Conservation (phyloP, 2,113 vertebrate genomes). For the Himantopus leucocephalus region DNA sequence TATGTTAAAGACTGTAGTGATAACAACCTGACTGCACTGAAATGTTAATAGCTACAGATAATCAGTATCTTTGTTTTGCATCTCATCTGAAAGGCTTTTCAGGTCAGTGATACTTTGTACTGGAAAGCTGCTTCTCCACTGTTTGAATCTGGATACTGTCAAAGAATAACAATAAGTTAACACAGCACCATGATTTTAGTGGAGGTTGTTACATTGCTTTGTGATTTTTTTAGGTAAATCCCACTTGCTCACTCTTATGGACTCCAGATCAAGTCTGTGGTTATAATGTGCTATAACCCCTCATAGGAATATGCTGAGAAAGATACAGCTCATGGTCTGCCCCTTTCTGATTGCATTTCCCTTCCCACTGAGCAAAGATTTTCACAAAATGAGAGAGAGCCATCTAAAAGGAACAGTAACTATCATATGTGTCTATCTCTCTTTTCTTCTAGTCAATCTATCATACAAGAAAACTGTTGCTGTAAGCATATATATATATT, state of each 20-base stretch:
- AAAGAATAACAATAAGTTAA: background rate
- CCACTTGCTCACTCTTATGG: background rate
- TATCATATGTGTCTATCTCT: background rate
- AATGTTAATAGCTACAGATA: background rate
- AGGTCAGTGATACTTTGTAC: background rate
- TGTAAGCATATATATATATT: background rate
- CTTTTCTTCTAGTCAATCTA: background rate
- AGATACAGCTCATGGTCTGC: background rate
- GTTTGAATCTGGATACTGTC: background rate
- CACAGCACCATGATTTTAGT: background rate
- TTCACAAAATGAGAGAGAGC: background rate
- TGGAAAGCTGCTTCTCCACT: background rate
- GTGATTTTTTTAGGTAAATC: background rate
- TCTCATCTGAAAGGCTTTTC: background rate
- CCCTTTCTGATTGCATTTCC: background rate
- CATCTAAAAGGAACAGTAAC: background rate
- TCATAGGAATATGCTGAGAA: background rate
- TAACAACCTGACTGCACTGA: background rate
- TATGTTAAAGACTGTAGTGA: background rate
- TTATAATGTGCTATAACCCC: background rate
- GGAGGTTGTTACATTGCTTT: background rate
- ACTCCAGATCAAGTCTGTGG: background rate
- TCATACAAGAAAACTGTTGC: background rate
- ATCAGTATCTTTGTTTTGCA: background rate
- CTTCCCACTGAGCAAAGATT: background rate